These are phyloP conservation scores for Lepus americanus DNA, from an alignment of 2,113 vertebrate species.

Conservation along the genomic window DNA sequence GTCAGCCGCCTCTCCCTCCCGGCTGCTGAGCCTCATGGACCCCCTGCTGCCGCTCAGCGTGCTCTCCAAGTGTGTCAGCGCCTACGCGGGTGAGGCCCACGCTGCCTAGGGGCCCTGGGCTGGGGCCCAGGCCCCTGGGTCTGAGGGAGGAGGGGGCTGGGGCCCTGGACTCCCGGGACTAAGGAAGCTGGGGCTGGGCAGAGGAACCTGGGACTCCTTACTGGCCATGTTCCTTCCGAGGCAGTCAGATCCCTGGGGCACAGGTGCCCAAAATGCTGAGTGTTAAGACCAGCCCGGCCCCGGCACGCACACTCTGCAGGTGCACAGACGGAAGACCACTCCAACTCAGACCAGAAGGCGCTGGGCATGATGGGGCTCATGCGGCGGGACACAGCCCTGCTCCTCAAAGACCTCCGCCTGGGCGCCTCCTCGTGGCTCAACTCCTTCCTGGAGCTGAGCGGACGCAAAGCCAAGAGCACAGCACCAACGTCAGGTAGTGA, in stretches of 20 bases:
- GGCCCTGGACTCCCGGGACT: not conserved
- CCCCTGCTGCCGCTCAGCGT: slow-evolving; percentile 95
- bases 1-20: slow-evolving; percentile 93
- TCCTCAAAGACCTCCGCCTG: slow-evolving; percentile 91
- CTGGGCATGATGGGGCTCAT: slow-evolving; percentile 90
- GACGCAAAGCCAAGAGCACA: slow-evolving; percentile 44
- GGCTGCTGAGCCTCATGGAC: slow-evolving; percentile 95
- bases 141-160: not conserved
- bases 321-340: slow-evolving; percentile 85
- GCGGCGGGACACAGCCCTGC: slow-evolving; percentile 89
- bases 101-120: not conserved
- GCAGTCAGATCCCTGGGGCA: not conserved
- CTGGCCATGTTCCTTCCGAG: not conserved
- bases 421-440: slow-evolving; percentile 94
- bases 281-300: not conserved
- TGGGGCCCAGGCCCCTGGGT: not conserved
- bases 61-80: slow-evolving; percentile 93
- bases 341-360: slow-evolving; percentile 86
- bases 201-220: not conserved
- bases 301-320: slow-evolving; percentile 81
- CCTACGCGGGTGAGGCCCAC: slow-evolving; percentile 91
- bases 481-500: slow-evolving; percentile 7
- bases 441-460: slow-evolving; percentile 88
- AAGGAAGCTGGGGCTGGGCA: not conserved
- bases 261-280: not conserved